Percentiles rank a stretch among this genome's conserved stretches.
Evolutionary conservation across 2,113 vertebrate genomes (phyloP).

Genomic region (Callionymus lyra): DNA sequence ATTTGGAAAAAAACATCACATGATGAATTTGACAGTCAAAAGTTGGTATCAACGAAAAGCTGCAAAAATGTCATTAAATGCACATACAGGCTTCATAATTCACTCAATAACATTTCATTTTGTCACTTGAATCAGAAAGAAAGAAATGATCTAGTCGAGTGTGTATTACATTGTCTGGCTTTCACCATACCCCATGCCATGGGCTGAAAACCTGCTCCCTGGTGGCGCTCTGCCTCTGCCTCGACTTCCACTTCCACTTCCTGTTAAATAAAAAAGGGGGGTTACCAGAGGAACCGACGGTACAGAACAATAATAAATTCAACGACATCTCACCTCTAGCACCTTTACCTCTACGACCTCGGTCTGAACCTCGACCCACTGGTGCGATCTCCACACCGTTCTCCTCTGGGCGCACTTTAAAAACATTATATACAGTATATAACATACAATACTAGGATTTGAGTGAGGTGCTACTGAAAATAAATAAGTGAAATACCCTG

Average conservation of each 20-base stretch:
- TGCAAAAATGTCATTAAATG: no score
- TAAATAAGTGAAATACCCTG: conserved; percentile 64
- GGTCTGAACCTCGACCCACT: conserved; percentile 78
- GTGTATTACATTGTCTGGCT: not conserved
- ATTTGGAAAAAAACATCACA: no score
- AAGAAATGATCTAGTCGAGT: not conserved
- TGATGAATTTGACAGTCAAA: no score
- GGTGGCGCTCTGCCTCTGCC: conserved; percentile 78
- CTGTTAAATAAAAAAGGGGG: conserved; percentile 45
- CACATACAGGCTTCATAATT: no score
- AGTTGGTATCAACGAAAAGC: no score
- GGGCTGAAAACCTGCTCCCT: conserved; percentile 86
- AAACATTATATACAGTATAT: not conserved
- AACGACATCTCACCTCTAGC: conserved; percentile 71
- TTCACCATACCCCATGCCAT: conserved; percentile 87
- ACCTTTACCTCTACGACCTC: conserved; percentile 75
- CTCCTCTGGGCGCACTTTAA: conserved; percentile 79
- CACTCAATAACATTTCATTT: no score
- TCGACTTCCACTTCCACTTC: conserved; percentile 78
- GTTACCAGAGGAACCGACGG: no score
- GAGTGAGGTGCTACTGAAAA: not conserved
- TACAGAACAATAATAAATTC: no score
- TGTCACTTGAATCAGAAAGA: no score
- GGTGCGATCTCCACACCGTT: conserved; percentile 82
- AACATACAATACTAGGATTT: no score